Conservation (phyloP, 2,888 invertebrate species). For the Oscheius sp. region DNA sequence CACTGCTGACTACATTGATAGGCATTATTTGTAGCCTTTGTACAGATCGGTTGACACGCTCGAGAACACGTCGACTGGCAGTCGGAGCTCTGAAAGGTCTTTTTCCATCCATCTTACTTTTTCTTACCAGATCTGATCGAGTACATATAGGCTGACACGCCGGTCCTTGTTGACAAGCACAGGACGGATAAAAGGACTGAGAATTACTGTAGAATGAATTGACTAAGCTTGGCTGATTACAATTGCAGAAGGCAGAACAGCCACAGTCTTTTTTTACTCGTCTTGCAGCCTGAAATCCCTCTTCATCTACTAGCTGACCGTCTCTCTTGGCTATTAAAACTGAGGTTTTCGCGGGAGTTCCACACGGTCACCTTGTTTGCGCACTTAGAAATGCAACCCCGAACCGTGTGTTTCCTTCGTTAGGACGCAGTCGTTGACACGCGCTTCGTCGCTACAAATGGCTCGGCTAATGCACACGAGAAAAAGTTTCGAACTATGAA, state of each 20-base stretch:
- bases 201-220: background rate
- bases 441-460: conserved; percentile 17
- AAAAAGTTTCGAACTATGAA: background rate
- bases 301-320: background rate
- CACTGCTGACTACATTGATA: conserved; percentile 42
- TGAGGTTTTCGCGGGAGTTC: conserved; percentile 24
- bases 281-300: conserved; percentile 41
- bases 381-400: conserved; percentile 30
- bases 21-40: conserved; percentile 40
- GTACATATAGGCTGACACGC: conserved; percentile 46
- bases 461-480: conserved; percentile 15
- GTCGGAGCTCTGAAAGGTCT: conserved; percentile 40
- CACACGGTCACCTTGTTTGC: conserved; percentile 22
- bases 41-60: conserved; percentile 48
- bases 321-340: conserved; percentile 24
- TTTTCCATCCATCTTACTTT: too few species aligned
- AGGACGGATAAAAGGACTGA: conserved; percentile 36
- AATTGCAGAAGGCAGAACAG: conserved; percentile 51
- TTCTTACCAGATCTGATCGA: conserved; percentile 40
- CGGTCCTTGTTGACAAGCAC: conserved; percentile 48
- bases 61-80: conserved; percentile 46
- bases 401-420: conserved; percentile 23
- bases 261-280: conserved; percentile 50
- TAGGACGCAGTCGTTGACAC: conserved; percentile 6
- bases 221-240: conserved; percentile 39